Evolutionary conservation across 1,140 invertebrate species (phyloP), one percentile per base, ranked within the genome.

Genomic region (Plutomurus gul): DNA sequence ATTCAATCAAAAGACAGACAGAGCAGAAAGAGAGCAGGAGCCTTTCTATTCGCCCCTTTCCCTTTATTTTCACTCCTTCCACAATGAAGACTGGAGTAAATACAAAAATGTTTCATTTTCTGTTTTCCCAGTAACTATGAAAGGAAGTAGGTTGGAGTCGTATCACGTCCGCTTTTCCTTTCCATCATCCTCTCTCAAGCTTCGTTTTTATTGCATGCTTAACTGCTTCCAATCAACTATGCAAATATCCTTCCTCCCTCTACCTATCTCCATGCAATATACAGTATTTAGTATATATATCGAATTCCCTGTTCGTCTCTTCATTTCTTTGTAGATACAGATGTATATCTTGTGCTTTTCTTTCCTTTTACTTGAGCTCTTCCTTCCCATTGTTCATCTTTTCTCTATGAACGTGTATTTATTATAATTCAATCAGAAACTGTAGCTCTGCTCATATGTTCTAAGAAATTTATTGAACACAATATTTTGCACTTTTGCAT

Each of bases 171-270:
- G 60, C 77, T 51, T 75, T 82, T 72, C 78, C 75, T 49, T 77
- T 79, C 77, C 65, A 72, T 76, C 78, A 74, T 77, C 39, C 49
- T 39, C 78, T 40, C 6, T 27, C 56, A 74, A 60, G 27, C 71
- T 79, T 77, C 77, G 49, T 82, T 82, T 81, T 82, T 82, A 82
- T 82, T 82, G 80, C 76, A 83, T 76, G 80, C 82, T 78, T 83
- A 80, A 81, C 80, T 81, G 80, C 70, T 83, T 80, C 80, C 82
- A 83, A 83, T 83, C 82, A 83, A 75, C 77, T 81, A 83, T 83
- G 82, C 82, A 83, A 83, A 83, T 83, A 83, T 70, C 49, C 51
- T 80, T 20, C n/a, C n/a, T 76, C 75, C 40, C 51, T 80, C 75
- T 80, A 36, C 40, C 73, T 70, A 47, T 36, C 65, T 71, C 27